These are phyloP conservation scores for Sorex araneus DNA, from an alignment of 2,113 vertebrate species.

Conservation along the genomic window DNA sequence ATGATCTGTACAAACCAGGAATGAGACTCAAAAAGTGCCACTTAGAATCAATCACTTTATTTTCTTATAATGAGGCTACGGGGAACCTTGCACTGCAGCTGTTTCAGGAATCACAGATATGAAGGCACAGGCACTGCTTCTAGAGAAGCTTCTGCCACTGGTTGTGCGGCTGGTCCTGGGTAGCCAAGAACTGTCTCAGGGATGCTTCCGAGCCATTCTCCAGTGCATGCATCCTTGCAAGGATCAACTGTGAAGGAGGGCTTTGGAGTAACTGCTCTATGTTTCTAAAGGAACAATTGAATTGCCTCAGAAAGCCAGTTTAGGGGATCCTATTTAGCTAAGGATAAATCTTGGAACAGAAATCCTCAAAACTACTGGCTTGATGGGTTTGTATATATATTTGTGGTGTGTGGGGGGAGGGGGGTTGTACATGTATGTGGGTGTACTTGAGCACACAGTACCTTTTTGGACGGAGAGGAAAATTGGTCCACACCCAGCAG, in stretches of 20 bases:
- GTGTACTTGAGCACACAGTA: not conserved
- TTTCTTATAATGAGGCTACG: not conserved
- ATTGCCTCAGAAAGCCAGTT: not conserved
- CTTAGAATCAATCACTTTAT: not conserved
- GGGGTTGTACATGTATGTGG: too few relatives aligned
- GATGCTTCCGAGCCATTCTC: not conserved
- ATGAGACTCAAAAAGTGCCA: not conserved
- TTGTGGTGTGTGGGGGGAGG: accelerated
- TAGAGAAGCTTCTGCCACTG: not conserved
- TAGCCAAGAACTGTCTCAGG: not conserved
- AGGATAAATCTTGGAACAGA: not conserved
- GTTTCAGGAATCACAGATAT: not conserved
- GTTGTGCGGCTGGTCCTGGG: not conserved
- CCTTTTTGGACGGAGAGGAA: not conserved
- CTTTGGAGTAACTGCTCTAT: not conserved
- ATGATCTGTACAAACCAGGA: not conserved
- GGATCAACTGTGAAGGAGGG: not conserved
- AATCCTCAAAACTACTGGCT: not conserved
- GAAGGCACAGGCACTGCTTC: not conserved
- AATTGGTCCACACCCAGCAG: too few relatives aligned
- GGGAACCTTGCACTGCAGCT: not conserved
- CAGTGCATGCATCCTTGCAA: not conserved
- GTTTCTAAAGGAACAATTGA: not conserved
- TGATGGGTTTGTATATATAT: accelerated
- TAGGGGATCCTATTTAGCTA: not conserved